Base-by-base conservation (phyloP, 2,113 vertebrate genomes). In the Ailurus styani region DNA sequence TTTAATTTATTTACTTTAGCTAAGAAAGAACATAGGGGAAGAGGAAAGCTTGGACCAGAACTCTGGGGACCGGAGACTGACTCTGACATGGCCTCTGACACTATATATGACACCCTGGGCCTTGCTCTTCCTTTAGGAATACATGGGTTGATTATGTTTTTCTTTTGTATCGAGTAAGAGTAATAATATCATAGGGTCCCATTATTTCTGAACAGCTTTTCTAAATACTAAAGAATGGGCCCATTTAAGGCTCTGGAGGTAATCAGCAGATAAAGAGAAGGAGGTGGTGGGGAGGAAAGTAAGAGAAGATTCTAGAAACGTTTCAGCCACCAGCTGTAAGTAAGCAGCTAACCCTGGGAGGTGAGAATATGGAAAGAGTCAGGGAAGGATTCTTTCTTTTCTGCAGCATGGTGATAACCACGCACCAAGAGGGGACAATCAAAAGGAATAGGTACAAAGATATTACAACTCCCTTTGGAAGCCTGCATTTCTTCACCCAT, bases 1-100 rank as follows among this genome's bases (percentile, higher is more conserved):
- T 75, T 66, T 62, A 62, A 73, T n/a, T 21, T n/a, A 29, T 70
- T 84, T 73, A 11, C 29, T 97, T 94, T 55, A 52, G 29, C n/a
- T 73, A 78, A 87, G 34, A 92, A 73, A 45, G 37, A 81, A 55
- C 55, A 31, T 14, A 15, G 18, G 20, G 87, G 15, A 25, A 96
- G 83, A 72, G 1, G 1, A 18, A 79, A 75, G 47, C 60, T 25
- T 34, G 64, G 23, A 54, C 11, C 15, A 72, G 82, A 40, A 1
- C 34, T 68, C 62, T 75, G 42, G 37, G 37, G 40, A 91, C 6
- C 2, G 17, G 57, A 84, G 14, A 9, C 62, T 68, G 64, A 7
- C 42, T 50, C 42, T 40, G 6, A 37, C 0, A 0, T 13, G 54
- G 7, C 14, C 52, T 40, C 10, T 68, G 18, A 82, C 15, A 31